These are phyloP conservation scores for Alca torda DNA, from an alignment of 2,797 vertebrate species.

Conservation along the genomic window DNA sequence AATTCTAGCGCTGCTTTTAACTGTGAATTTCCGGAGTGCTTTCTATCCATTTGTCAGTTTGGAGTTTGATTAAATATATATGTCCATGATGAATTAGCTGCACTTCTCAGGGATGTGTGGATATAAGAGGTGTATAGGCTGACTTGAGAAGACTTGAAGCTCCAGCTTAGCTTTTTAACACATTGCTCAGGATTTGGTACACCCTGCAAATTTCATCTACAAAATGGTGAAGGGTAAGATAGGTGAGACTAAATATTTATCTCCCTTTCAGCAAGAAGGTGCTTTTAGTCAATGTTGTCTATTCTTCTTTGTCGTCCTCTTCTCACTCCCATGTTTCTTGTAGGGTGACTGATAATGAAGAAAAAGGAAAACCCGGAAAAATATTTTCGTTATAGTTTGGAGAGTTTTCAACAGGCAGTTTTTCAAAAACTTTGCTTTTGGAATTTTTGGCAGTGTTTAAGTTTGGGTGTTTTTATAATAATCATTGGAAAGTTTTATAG, in stretches of 20 bases:
- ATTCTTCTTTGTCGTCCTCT: background rate
- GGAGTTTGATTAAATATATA: background rate
- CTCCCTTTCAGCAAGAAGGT: background rate
- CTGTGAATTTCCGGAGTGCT: constrained; percentile 6
- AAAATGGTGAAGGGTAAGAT: background rate
- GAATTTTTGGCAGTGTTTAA: background rate
- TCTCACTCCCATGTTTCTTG: background rate
- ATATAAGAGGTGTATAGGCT: background rate
- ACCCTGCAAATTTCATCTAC: background rate
- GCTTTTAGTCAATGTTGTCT: background rate
- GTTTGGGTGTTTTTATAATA: background rate
- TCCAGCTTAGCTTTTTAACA: background rate
- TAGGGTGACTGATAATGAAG: background rate
- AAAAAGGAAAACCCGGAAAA: background rate
- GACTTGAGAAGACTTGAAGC: background rate
- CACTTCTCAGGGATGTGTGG: background rate
- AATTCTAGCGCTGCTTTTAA: constrained; percentile 44
- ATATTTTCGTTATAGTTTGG: background rate
- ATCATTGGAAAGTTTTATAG: background rate
- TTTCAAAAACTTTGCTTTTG: background rate
- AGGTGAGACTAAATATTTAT: background rate
- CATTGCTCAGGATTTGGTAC: background rate
- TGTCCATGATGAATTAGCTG: background rate
- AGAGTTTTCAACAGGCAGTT: background rate
- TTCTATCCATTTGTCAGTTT: background rate